Percentiles rank a stretch among this genome's conserved stretches.
Evolutionary conservation across 1,140 invertebrate genomes (phyloP).

Genomic region (Drosophila quadrilineata): DNA sequence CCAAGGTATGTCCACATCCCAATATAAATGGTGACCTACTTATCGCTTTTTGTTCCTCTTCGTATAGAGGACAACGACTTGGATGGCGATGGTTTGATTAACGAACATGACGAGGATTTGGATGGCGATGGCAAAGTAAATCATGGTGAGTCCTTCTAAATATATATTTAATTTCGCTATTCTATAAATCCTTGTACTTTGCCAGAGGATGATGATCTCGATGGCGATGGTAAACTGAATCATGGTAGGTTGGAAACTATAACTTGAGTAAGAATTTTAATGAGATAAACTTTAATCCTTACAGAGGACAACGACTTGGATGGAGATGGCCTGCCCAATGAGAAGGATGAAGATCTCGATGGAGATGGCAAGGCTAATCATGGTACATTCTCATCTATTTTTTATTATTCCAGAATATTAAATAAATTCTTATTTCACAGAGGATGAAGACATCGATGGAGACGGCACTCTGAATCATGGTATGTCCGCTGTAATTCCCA

Average conservation of each 20-base stretch:
- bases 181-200: slow-evolving; percentile 14
- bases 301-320: slow-evolving; percentile 55
- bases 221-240: slow-evolving; percentile 64
- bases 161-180: slow-evolving; percentile 5
- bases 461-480: slow-evolving; percentile 54
- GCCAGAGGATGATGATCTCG: slow-evolving; percentile 72
- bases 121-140: slow-evolving; percentile 72
- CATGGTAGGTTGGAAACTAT: slow-evolving; percentile 43
- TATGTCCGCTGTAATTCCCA: background rate
- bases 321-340: slow-evolving; percentile 68
- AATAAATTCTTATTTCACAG: slow-evolving; percentile 11
- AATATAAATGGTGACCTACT: background rate
- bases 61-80: slow-evolving; percentile 64
- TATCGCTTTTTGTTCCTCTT: background rate
- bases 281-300: background rate
- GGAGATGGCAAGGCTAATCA: slow-evolving; percentile 65
- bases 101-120: slow-evolving; percentile 69
- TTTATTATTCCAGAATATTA: slow-evolving; percentile 80
- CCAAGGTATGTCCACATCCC: slow-evolving; percentile 29
- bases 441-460: slow-evolving; percentile 58
- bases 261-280: background rate
- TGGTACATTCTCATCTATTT: slow-evolving; percentile 74
- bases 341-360: slow-evolving; percentile 77
- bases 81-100: slow-evolving; percentile 71
- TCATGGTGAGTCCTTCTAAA: slow-evolving; percentile 45